Evolutionary conservation across 92 coral and sea anemone species (phyloP).

Genomic region (Zoanthus solanderi): DNA sequence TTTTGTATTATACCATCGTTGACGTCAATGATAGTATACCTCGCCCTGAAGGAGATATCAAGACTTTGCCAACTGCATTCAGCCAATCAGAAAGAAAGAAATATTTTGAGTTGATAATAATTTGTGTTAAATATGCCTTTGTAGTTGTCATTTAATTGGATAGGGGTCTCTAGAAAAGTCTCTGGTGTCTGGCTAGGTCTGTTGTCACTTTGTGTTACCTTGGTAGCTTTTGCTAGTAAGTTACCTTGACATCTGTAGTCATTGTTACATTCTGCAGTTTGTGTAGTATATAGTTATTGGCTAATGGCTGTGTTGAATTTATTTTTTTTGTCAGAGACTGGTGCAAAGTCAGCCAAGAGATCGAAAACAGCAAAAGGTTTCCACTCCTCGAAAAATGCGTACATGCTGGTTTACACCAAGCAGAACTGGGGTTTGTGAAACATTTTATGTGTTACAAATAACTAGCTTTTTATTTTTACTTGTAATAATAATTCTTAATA

Average conservation of each 20-base stretch:
- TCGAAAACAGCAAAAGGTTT: constrained; percentile 87
- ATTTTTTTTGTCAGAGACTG: constrained; percentile 65
- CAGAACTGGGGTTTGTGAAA: constrained; percentile 64
- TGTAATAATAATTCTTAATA: too few species aligned
- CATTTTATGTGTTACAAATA: not conserved
- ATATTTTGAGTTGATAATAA: too few species aligned
- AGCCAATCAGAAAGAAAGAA: too few species aligned
- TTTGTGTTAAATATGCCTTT: not conserved
- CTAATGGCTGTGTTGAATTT: not conserved
- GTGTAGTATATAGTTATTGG: not conserved
- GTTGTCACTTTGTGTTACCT: not conserved
- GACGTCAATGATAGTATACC: too few species aligned
- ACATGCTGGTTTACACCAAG: constrained; percentile 94
- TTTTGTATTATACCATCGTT: too few species aligned
- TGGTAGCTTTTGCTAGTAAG: not conserved
- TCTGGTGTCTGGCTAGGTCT: not conserved
- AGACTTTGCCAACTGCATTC: too few species aligned
- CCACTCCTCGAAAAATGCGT: constrained; percentile 92
- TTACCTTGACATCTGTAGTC: not conserved
- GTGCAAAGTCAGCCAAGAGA: constrained; percentile 77
- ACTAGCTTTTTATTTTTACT: too few species aligned
- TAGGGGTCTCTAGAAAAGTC: not conserved
- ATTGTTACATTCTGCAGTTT: not conserved
- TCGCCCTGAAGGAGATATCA: too few species aligned
- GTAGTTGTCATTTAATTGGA: not conserved